Percentiles rank a stretch among this genome's conserved stretches.
phyloP scores from a whole-genome alignment of 37 sponge, comb jelly and placozoan genomes.

The Oopsacas minuta region DNA sequence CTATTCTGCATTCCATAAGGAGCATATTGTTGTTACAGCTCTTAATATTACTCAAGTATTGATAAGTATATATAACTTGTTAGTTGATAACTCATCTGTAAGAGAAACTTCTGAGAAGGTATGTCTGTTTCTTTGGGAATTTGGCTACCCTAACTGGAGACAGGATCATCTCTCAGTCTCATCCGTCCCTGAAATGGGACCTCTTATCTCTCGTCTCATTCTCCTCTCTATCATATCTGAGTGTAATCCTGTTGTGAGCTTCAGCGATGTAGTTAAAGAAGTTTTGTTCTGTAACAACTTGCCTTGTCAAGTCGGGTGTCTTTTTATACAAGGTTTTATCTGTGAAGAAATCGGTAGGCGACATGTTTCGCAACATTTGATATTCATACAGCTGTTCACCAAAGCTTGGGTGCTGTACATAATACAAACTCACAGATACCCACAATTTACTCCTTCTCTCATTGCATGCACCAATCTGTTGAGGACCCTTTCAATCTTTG shows the following conservation, averaged over 20 bases:
- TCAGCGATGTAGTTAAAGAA: neutral
- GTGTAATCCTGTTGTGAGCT: neutral
- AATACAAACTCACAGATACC: neutral
- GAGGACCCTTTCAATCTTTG: neutral
- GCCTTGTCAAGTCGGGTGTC: neutral
- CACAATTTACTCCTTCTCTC: neutral
- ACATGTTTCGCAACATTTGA: neutral
- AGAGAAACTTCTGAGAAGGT: neutral
- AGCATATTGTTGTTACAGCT: neutral
- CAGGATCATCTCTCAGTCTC: neutral
- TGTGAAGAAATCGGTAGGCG: constrained; percentile 4
- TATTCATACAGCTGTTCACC: neutral
- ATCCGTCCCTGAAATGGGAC: neutral
- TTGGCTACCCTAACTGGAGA: neutral
- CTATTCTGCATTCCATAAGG: neutral
- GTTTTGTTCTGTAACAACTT: neutral
- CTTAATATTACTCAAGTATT: neutral
- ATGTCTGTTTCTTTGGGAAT: neutral
- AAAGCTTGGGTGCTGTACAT: neutral
- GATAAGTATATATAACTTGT: neutral
- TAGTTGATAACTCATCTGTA: neutral
- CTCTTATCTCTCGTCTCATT: neutral
- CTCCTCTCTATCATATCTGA: neutral
- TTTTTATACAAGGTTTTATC: neutral
- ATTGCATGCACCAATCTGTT: neutral